Evolutionary conservation across 1,140 invertebrate genomes (phyloP).

Genomic region (Probaryconus sp.): DNA sequence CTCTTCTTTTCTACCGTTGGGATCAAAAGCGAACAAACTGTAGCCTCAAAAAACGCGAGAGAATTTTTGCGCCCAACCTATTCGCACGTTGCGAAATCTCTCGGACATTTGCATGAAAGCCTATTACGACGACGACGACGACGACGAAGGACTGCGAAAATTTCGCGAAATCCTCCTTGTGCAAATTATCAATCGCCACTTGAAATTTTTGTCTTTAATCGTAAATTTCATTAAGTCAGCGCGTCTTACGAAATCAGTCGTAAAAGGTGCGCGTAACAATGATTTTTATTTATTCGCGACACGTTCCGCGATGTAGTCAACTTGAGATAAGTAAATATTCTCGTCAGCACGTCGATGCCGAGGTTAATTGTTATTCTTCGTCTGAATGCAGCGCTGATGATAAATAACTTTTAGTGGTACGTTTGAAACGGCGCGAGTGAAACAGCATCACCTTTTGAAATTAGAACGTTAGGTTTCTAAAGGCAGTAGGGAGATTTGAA

Average conservation of each 20-base stretch:
- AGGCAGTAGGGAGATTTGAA: constrained; percentile 58
- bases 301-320: constrained; percentile 34
- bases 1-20: constrained; percentile 8
- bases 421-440: constrained; percentile 6
- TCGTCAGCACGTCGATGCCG: constrained; percentile 46
- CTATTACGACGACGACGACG: too few relatives aligned
- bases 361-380: constrained; percentile 55
- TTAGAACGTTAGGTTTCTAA: neutral
- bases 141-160: too few relatives aligned
- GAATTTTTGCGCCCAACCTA: constrained; percentile 1
- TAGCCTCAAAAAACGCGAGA: constrained; percentile 10
- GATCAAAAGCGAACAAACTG: constrained; percentile 1
- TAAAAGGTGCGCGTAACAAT: constrained; percentile 46
- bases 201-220: constrained; percentile 34
- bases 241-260: constrained; percentile 31
- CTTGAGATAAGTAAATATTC: constrained; percentile 53
- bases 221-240: constrained; percentile 17
- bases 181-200: too few relatives aligned
- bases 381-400: constrained; percentile 48
- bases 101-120: constrained; percentile 36
- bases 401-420: constrained; percentile 53
- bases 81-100: constrained; percentile 32
- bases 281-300: constrained; percentile 51
- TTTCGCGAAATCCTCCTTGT: too few relatives aligned
- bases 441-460: constrained; percentile 31